Evolutionary conservation across 2,797 vertebrate species (phyloP).

Genomic region (Melopsittacus undulatus): DNA sequence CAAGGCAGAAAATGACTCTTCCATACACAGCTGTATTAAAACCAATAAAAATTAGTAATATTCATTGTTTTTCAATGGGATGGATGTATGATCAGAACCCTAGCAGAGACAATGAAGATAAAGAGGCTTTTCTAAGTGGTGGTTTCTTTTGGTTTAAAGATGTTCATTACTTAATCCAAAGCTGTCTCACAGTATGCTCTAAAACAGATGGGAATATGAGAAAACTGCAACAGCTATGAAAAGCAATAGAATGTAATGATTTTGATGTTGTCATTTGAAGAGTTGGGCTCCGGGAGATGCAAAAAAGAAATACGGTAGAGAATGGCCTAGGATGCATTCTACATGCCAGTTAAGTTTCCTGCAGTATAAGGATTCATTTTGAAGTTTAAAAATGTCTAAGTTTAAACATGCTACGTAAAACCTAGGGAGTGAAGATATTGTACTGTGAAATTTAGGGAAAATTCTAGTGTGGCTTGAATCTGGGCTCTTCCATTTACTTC

Average conservation of each 20-base stretch:
- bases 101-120: slow-evolving; percentile 29
- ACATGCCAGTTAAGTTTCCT: not conserved
- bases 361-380: not conserved
- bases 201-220: not conserved
- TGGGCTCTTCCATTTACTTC: not conserved
- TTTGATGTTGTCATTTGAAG: slow-evolving; percentile 29
- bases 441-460: not conserved
- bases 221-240: not conserved
- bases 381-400: not conserved
- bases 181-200: not conserved
- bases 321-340: not conserved
- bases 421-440: not conserved
- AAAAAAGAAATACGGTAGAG: not conserved
- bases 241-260: slow-evolving; percentile 2
- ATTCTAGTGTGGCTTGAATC: not conserved
- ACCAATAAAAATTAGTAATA: slow-evolving; percentile 4
- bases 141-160: not conserved
- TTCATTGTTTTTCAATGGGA: slow-evolving; percentile 46
- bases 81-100: not conserved
- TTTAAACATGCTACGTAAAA: slow-evolving; percentile 24
- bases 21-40: slow-evolving; percentile 32
- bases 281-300: not conserved
- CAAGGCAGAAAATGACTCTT: slow-evolving; percentile 63
- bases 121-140: not conserved
- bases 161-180: slow-evolving; percentile 24